Conservation (phyloP, 2,113 vertebrate genomes). For the Oxyura jamaicensis region DNA sequence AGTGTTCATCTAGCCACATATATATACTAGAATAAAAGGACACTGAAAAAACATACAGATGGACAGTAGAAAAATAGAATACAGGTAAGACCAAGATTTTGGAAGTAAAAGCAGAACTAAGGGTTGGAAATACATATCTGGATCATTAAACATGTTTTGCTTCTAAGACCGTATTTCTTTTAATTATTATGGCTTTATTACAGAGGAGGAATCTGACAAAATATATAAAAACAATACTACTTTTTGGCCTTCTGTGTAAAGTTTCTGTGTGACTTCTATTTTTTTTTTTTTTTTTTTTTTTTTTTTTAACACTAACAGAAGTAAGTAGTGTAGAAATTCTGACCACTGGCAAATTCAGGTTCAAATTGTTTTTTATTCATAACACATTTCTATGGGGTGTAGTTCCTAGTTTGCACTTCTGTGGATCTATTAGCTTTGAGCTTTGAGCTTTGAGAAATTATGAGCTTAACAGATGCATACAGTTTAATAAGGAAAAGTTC, state of each 20-base stretch:
- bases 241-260: not conserved
- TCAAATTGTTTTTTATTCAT: not conserved
- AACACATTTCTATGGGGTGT: not conserved
- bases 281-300: not conserved
- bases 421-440: not conserved
- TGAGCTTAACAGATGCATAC: not conserved
- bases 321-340: fast-evolving
- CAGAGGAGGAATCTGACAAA: not conserved
- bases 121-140: not conserved
- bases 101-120: fast-evolving
- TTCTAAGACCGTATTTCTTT: not conserved
- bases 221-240: not conserved
- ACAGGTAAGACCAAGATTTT: not conserved
- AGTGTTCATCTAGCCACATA: not conserved
- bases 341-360: not conserved
- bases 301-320: not conserved
- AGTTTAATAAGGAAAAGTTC: not conserved
- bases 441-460: not conserved
- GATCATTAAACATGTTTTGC: not conserved
- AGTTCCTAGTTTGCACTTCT: not conserved
- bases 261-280: not conserved
- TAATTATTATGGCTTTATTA: not conserved
- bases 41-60: not conserved
- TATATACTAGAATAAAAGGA: not conserved
- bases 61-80: not conserved